Evolutionary conservation across 2,113 vertebrate genomes (phyloP).

Genomic region (Vimba vimba): DNA sequence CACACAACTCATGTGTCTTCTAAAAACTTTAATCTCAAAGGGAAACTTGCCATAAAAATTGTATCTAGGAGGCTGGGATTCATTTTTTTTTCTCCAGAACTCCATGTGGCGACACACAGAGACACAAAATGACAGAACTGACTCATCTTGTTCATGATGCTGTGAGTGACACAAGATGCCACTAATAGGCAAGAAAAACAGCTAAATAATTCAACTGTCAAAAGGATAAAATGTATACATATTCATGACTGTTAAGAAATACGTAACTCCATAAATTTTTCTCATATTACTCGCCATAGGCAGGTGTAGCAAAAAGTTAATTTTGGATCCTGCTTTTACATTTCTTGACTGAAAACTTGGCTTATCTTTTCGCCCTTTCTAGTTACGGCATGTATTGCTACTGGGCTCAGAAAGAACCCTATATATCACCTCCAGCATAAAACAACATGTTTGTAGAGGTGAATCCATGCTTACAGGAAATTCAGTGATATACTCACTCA

Average conservation of each 20-base stretch:
- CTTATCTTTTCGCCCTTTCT: neutral
- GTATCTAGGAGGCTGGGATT: neutral
- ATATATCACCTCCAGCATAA: neutral
- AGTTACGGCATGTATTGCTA: neutral
- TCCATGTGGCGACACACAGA: neutral
- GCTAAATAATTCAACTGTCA: neutral
- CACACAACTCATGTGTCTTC: neutral
- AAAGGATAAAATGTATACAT: neutral
- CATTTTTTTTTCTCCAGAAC: neutral
- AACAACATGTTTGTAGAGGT: neutral
- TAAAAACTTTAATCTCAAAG: neutral
- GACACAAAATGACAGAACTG: neutral
- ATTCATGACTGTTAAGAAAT: neutral
- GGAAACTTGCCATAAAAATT: neutral
- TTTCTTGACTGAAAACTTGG: slow-evolving; percentile 29
- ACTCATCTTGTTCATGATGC: neutral
- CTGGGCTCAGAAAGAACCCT: neutral
- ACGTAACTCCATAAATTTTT: neutral
- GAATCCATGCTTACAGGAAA: neutral
- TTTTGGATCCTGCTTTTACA: slow-evolving; percentile 33
- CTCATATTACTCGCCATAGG: slow-evolving; percentile 7
- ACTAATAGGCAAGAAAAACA: neutral
- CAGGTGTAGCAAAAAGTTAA: slow-evolving; percentile 4
- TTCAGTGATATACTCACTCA: neutral
- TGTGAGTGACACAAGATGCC: neutral